Conservation (phyloP, 64 coral and sea anemone genomes). For the Stichodactyla mertensii region DNA sequence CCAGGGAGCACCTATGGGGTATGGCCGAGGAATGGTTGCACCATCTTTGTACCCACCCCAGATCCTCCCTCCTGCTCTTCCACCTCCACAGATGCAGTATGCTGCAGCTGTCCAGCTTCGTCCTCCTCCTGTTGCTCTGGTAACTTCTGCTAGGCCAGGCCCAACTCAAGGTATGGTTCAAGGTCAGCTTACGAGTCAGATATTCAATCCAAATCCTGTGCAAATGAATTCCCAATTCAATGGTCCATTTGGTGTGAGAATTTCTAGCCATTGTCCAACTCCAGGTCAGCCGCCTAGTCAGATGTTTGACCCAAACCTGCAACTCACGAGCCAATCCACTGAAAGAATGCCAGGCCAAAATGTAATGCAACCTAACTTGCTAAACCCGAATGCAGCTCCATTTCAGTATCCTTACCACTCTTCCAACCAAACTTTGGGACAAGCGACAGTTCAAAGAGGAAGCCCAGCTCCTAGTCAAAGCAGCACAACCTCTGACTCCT, state of each 20-base stretch:
- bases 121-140: not conserved
- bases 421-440: not conserved
- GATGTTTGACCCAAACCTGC: not conserved
- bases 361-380: not conserved
- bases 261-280: not conserved
- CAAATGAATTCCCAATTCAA: not conserved
- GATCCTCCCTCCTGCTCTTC: not conserved
- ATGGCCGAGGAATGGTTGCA: not conserved
- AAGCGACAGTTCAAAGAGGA: not conserved
- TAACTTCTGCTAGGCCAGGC: not conserved
- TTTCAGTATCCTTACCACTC: not conserved
- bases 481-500: not conserved
- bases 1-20: not conserved
- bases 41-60: not conserved
- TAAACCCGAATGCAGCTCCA: not conserved
- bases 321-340: not conserved
- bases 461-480: not conserved
- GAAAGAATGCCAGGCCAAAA: not conserved
- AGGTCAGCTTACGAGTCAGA: not conserved
- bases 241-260: not conserved
- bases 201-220: not conserved
- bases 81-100: not conserved
- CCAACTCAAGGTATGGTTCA: not conserved
- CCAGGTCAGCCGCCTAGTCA: not conserved
- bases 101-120: too few relatives aligned